phyloP scores from a whole-genome alignment of 2,888 invertebrate species.

The Carcina quercana region DNA sequence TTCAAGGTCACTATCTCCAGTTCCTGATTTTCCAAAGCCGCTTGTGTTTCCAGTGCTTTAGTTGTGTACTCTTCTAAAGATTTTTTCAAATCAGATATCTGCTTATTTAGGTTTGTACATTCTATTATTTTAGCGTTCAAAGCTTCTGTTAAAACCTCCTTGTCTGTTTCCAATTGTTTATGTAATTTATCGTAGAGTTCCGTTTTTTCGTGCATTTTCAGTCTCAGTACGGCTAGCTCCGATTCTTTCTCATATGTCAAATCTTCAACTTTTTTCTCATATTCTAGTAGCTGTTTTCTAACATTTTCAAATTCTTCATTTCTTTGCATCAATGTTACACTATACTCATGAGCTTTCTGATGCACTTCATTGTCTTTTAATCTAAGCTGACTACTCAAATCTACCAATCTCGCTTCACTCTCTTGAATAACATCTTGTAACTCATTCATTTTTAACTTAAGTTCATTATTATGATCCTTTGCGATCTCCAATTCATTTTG shows the following conservation, averaged over 20 bases:
- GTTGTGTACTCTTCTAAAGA: constrained; percentile 69
- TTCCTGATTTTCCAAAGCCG: constrained; percentile 80
- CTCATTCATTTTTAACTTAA: constrained; percentile 35
- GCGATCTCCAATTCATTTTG: constrained; percentile 35
- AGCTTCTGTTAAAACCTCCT: constrained; percentile 37
- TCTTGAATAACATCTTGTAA: constrained; percentile 28
- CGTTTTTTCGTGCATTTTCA: constrained; percentile 66
- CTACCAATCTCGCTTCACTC: constrained; percentile 31
- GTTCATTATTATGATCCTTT: constrained; percentile 35
- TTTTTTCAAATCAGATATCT: constrained; percentile 68
- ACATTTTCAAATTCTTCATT: constrained; percentile 62
- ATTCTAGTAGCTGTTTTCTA: constrained; percentile 46
- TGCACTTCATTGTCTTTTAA: constrained; percentile 56
- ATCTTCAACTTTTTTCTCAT: constrained; percentile 63
- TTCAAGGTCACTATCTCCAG: constrained; percentile 83
- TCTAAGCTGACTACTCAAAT: constrained; percentile 41
- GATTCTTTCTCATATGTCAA: constrained; percentile 68
- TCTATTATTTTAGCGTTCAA: constrained; percentile 60
- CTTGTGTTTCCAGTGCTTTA: constrained; percentile 73
- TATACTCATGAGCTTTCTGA: constrained; percentile 54
- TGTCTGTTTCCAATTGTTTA: constrained; percentile 41
- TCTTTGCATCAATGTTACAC: constrained; percentile 40
- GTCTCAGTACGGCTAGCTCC: constrained; percentile 67
- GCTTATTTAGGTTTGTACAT: constrained; percentile 61
- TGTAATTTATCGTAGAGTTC: constrained; percentile 37